phyloP scores from a whole-genome alignment of 2,797 vertebrate genomes.

The Glyptemys insculpta region DNA sequence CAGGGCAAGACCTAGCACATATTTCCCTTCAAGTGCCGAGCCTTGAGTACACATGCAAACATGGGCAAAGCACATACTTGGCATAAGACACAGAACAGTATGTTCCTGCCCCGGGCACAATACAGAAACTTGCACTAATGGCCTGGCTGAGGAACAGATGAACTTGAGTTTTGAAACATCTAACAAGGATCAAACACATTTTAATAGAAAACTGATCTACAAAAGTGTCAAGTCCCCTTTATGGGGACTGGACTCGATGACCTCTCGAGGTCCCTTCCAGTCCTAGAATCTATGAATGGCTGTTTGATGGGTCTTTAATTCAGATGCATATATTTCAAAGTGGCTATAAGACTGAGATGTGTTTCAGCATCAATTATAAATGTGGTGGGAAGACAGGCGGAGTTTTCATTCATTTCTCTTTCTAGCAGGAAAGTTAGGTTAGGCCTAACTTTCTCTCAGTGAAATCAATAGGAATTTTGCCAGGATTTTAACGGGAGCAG shows the following conservation, averaged over 20 bases:
- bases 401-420: background rate
- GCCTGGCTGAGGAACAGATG: background rate
- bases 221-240: background rate
- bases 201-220: background rate
- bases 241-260: too few species aligned
- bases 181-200: background rate
- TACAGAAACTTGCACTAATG: background rate
- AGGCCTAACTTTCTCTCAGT: background rate
- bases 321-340: background rate
- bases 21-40: background rate
- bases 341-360: background rate
- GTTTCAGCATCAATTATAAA: background rate
- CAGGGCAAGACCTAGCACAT: background rate
- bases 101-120: background rate
- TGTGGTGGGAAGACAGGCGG: background rate
- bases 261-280: too few species aligned
- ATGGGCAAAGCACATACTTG: background rate
- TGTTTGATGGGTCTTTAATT: background rate
- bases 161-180: background rate
- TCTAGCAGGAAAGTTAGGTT: background rate
- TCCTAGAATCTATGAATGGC: too few species aligned
- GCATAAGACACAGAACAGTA: background rate
- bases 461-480: background rate
- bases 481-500: background rate
- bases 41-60: constrained; percentile 2